Evolutionary conservation across 1,140 invertebrate genomes (phyloP), one percentile per base, ranked within the genome.

Genomic region (Oedothorax gibbosus): DNA sequence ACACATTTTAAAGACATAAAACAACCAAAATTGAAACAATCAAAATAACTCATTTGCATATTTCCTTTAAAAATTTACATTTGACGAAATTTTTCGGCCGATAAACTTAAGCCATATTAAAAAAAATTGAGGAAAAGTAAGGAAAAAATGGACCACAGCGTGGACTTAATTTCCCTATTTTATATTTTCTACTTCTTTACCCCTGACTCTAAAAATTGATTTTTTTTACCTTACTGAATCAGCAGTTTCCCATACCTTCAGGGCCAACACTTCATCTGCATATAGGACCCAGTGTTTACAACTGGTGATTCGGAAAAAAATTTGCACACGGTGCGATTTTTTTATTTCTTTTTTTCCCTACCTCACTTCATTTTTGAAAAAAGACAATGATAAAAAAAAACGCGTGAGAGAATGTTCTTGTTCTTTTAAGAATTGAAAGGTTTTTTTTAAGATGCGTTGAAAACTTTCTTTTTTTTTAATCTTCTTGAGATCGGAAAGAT

Each of bases 151-250:
- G 56, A 75, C 54, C 53, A 21, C 53, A 75, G 8, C 54, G 53
- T 51, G 35, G 15, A 15, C 54, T 60, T 11, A 57, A 57, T 57
- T 73, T 57, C 10, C 11, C 71, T 56, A 35, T 35, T 35, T 35
- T 54, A n/a, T 2, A 51, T 10, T 12, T 75, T 57, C 18, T 20
- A 51, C 18, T 66, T 20, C 18, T 66, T 75, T 75, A 14, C 15
- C 56, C 51, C 60, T 77, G 51, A 64, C 65, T 79, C 21, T 35
- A 35, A 49, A 66, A 18, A 79, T 79, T 79, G 62, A 66, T 66
- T 79, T 79, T 72, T 72, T 56, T 77, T 77, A 62, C 60, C 60
- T 77, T 77, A 65, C 77, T 66, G 64, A 79, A 68, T 66, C 65
- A 54, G 65, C 77, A 68, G 65, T 79, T 79, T 79, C 68, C 66